A percentile compares a stretch with the other conserved stretches of the same genome.
phyloP scores from a whole-genome alignment of 2,113 vertebrate species.

The Corythaeola cristata region DNA sequence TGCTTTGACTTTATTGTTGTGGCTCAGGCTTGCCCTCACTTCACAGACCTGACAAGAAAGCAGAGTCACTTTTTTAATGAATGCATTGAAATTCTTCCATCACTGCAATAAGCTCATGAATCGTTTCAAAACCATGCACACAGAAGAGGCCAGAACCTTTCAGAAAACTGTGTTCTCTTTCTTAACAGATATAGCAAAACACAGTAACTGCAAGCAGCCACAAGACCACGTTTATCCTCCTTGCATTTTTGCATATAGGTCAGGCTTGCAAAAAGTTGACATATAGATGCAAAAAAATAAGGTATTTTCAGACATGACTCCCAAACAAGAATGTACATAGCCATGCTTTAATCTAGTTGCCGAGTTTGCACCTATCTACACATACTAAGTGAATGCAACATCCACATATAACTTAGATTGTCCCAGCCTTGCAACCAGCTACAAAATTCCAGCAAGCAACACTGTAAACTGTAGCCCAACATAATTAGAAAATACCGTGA shows the following conservation, averaged over 20 bases:
- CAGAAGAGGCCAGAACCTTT: neutral
- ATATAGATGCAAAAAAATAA: neutral
- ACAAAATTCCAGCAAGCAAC: neutral
- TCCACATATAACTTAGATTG: neutral
- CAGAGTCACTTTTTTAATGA: neutral
- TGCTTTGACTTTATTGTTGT: neutral
- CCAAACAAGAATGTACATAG: neutral
- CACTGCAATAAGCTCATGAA: neutral
- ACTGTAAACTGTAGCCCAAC: neutral
- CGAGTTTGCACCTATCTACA: neutral
- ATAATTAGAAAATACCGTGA: constrained; percentile 4
- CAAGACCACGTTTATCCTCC: neutral
- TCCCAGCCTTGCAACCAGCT: neutral
- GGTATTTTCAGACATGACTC: neutral
- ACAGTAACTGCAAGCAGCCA: neutral
- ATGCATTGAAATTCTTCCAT: neutral
- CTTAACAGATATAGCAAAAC: neutral
- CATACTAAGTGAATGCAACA: neutral
- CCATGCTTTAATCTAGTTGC: neutral
- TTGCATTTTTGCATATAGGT: neutral
- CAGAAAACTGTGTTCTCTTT: neutral
- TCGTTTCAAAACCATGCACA: neutral
- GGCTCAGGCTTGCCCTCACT: neutral
- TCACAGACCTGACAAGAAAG: neutral
- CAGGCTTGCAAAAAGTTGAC: neutral